Evolutionary conservation across 2,797 vertebrate genomes (phyloP), one percentile per base, ranked within the genome.

Genomic region (Vireo griseus): DNA sequence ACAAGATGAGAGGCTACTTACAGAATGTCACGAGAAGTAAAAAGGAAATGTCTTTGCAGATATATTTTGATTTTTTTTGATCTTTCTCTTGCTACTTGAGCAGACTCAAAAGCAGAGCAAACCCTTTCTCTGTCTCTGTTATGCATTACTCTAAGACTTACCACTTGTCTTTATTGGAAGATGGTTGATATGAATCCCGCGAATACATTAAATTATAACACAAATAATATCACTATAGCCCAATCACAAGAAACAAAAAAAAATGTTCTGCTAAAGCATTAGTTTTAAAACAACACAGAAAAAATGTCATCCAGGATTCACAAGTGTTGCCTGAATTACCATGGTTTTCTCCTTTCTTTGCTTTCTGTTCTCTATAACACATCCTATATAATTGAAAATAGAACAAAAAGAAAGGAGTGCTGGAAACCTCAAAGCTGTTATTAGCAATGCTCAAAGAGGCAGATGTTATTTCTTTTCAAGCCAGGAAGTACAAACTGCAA

Each of bases 31-130:
- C 13, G 14, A 66, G 19, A 81, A 81, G 7, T 11, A 54, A 25
- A 65, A 75, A 62, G 4, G 2, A 91, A 73, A 61, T 22, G 2
- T 24, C 20, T 73, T 85, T 0, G 0, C 21, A 77, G 31, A 5
- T 2, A 35, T 6, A 29, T 74, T 73, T 24, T 44, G 21, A 25
- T 45, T 79, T 71, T 79, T 71, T 48, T 52, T 13, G 33, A 63
- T 40, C 9, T 83, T 83, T 8, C 13, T 73, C 19, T 74, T 92
- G 35, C 10, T 80, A 16, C 10, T 29, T 16, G 14, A 77, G 5
- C 24, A 86, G 57, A 79, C 10, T 9, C 5, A 51, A 65, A 82
- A 77, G 11, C 42, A 61, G 21, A 57, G 6, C 6, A 66, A 42
- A 40, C 6, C 2, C 4, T 75, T 80, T 45, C 48, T 37, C 35